These are phyloP conservation scores for Calyptommatus sinebrachiatus DNA, from an alignment of 2,113 vertebrate species.

Conservation along the genomic window DNA sequence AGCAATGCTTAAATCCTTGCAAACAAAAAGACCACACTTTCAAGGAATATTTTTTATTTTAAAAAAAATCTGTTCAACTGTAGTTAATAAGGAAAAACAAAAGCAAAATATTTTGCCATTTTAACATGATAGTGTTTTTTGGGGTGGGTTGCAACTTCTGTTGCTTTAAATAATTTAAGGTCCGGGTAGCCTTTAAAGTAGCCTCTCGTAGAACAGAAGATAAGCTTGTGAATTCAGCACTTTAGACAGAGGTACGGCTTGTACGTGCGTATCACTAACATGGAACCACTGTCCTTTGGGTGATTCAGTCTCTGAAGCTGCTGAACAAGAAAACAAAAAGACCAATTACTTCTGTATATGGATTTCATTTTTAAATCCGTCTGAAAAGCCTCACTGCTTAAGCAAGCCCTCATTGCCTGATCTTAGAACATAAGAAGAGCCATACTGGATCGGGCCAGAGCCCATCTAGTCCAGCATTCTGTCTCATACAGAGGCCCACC, in stretches of 20 bases:
- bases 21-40: neutral
- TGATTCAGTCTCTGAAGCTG: conserved; percentile 69
- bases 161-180: neutral
- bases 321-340: conserved; percentile 17
- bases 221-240: conserved; percentile 92
- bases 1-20: neutral
- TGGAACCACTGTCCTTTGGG: conserved; percentile 90
- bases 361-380: no score
- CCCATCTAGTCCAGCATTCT: no score
- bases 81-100: conserved; percentile 25
- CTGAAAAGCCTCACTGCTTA: no score
- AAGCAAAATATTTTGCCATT: neutral
- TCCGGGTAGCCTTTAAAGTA: conserved; percentile 59
- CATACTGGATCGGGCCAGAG: no score
- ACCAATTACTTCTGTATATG: no score
- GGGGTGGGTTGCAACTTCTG: neutral
- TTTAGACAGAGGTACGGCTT: conserved; percentile 80
- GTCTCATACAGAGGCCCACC: no score
- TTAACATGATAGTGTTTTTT: conserved; percentile 24
- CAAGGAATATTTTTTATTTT: conserved; percentile 4
- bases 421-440: no score
- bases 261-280: conserved; percentile 87
- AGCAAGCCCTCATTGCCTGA: no score
- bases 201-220: conserved; percentile 94
- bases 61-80: conserved; percentile 23